Percentiles rank a stretch among this genome's conserved stretches.
Evolutionary conservation across 2,888 invertebrate species (phyloP).

Genomic region (Cephus pygmeus): DNA sequence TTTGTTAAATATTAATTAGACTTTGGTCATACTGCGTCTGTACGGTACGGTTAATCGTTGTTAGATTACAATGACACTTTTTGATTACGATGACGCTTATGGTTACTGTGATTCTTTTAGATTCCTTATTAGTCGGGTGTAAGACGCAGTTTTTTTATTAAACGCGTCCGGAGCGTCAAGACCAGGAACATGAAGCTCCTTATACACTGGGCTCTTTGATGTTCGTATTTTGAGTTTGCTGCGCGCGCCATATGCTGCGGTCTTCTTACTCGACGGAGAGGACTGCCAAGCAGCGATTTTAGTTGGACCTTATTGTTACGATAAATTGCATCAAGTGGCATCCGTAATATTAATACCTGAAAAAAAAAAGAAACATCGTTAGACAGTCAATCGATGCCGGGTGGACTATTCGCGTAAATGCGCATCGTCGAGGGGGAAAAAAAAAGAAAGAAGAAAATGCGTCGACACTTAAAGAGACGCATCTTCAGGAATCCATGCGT

Average conservation of each 20-base stretch:
- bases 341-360: background rate
- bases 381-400: background rate
- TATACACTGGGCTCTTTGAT: background rate
- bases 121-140: background rate
- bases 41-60: too few species aligned
- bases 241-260: constrained; percentile 42
- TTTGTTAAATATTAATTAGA: constrained; percentile 23
- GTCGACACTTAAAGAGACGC: background rate
- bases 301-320: constrained; percentile 8
- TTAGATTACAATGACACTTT: too few species aligned
- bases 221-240: constrained; percentile 28
- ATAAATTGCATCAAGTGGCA: constrained; percentile 2
- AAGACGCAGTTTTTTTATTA: background rate
- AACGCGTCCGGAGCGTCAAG: background rate
- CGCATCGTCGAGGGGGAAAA: constrained; percentile 20
- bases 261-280: constrained; percentile 28
- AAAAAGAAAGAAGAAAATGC: constrained; percentile 1
- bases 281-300: constrained; percentile 41
- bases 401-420: constrained; percentile 2
- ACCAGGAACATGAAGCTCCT: background rate
- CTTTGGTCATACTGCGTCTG: too few species aligned
- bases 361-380: background rate
- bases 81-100: too few species aligned
- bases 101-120: background rate
- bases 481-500: constrained; percentile 34